Evolutionary conservation across 2,797 vertebrate species (phyloP), one percentile per base, ranked within the genome.

Genomic region (Eulemur rubriventer): DNA sequence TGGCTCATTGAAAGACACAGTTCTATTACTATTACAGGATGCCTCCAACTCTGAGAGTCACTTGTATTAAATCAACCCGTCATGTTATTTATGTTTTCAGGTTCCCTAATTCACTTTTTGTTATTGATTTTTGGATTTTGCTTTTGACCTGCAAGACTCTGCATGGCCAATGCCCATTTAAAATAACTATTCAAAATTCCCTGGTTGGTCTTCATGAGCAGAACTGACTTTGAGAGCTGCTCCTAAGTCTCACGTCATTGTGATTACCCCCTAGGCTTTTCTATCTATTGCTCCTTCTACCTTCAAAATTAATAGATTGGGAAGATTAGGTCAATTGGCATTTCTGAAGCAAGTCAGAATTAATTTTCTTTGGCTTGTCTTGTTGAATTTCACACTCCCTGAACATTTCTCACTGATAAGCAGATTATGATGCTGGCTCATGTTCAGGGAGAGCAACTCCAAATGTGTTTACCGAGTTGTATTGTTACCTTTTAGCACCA

Each of bases 71-170:
- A 97, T 97, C 78, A 97, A 91, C 52, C 65, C 69, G 94, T 96
- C 94, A 95, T 46, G 91, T 98, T 97, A 97, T 94, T 97, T 95
- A 95, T 89, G 78, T 90, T 85, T 97, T 97, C 96, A 96, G 93
- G 94, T 95, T 96, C 91, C 87, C 80, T 98, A 97, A 98, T 97
- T 98, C 92, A 96, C 91, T 98, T 98, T 95, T 96, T 96, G 91
- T 73, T 98, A 98, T 98, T 97, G 98, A 97, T 97, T 97, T 97
- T 96, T 84, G 41, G 81, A 87, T 97, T 97, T 97, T 96, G 75
- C 79, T 98, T 97, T 97, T 98, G 97, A 98, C 94, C 96, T 97
- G 11, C 83, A 85, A 86, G 95, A 91, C 93, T 96, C 94, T 89
- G 67, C 63, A 79, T 96, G 92, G 88, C 89, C 96, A 95, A 88